Evolutionary conservation across 2,888 invertebrate genomes (phyloP), one percentile per base, ranked within the genome.

Genomic region (Aromia moschata): DNA sequence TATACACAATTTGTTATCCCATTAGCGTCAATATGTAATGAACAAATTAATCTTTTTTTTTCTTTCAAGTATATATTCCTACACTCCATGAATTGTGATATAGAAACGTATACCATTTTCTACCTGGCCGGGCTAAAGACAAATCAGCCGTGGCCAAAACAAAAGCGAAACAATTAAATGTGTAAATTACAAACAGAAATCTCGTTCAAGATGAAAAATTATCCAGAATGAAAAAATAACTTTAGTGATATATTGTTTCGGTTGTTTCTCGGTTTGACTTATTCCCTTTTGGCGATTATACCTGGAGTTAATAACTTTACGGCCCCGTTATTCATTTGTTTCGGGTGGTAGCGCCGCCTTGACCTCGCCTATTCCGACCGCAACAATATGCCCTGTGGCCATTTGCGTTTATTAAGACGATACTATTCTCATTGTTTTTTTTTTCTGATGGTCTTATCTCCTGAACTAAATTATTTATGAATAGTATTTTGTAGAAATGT

Each of bases 121-220:
- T 59, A 59, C 55, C 59, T 59, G 59, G n/a, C 47, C 25, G 9
- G 20, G 41, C 54, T 47, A 55, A 64, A 70, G 70, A 68, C 70
- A 71, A 72, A 73, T 70, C 65, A 65, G 68, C 67, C 62, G 58
- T 56, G 59, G 60, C 45, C 62, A 47, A 64, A 64, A 64, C 64
- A 68, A 64, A 68, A 75, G 76, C 68, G 74, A 79, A 77, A 79
- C 78, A 79, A 79, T 79, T 79, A 79, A 78, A 79, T 74, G 76
- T 77, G 79, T 78, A 79, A 79, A 79, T 79, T 78, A 78, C 77
- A 74, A 75, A 76, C 73, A 64, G 65, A 71, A 68, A 74, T 72
- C 74, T 75, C 69, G 73, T 75, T 73, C 70, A 57, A 69, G 72
- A 77, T 78, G 78, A 78, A 78, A 79, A 58, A 58, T 54, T 49